Evolutionary conservation across 2,113 vertebrate genomes (phyloP), one percentile per base, ranked within the genome.

Genomic region (Elgaria multicarinata): DNA sequence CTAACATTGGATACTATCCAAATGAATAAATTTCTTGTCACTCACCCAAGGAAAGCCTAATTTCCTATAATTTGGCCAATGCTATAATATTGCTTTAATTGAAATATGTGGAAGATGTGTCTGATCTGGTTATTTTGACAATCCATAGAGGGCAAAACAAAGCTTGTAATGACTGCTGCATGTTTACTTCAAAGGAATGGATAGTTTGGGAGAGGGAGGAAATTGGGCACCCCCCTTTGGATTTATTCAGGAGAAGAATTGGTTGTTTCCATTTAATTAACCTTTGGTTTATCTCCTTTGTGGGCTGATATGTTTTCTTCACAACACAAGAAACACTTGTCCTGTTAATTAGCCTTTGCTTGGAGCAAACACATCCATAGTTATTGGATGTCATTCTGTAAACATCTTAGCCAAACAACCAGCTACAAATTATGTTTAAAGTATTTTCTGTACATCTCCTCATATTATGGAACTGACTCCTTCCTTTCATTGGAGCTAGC

Each of bases 201-300:
- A 7, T 31, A 42, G 20, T 28, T 36, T 91, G 81, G 13, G 53
- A 64, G 31, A n/a, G 75, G 36, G 22, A 36, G 20, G 58, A 39
- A 91, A 76, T 0, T 4, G 53, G 64, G 72, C 44, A 20, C 10
- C 24, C 69, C 22, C 77, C 50, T 44, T 71, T 72, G 46, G 76
- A 58, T 85, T 80, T 69, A n/a, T 89, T 89, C 50, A 88, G 31
- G 66, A 79, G 33, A 90, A 89, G 69, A 90, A 91, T 71, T n/a
- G 5, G 3, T n/a, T 71, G 12, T 89, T 88, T 85, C 39, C 39
- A 24, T 91, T 88, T 44, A 83, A 69, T 33, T 67, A 28, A 46
- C 76, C 55, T 81, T 86, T 86, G 33, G 16, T 86, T 82, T 90
- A 87, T 79, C 87, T 75, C 31, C 39, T 62, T 87, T 69, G 42